Evolutionary conservation across 1,140 invertebrate genomes (phyloP), one percentile per base, ranked within the genome.

Genomic region (Drosophila obscura): DNA sequence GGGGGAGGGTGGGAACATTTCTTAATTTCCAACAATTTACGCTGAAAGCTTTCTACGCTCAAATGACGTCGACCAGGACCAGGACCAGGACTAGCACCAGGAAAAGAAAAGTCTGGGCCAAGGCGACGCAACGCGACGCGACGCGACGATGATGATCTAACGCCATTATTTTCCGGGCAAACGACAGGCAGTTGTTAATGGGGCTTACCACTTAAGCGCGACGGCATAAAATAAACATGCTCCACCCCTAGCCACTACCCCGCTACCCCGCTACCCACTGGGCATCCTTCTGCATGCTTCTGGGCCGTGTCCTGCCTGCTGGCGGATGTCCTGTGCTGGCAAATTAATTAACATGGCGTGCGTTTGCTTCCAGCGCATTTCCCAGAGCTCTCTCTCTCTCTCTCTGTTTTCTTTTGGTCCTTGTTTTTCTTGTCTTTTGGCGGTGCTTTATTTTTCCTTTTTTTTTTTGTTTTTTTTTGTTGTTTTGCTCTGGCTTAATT

Each of bases 111-210:
- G 31, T 31, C 8, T 31, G 31, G 31, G 31, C 31, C 31, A 31
- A 31, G 31, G 31, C 31, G 31, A 9, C 31, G 31, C 28, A 52
- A 0, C 31, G 8, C 15, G 22, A 53, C 41, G 59, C 60, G 49
- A 58, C 67, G 81, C 79, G 83, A 80, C 83, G 76, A 83, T 88
- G 83, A 88, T 88, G 83, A 88, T 88, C 83, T 88, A 88, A 88
- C 83, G 83, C 84, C 83, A 88, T 88, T 88, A 88, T 83, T 88
- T 83, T 56, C 72, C 67, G 59, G 76, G 63, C 83, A 80, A 82
- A 87, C 83, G 83, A 83, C 79, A 88, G 83, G 83, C 83, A 88
- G 83, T 88, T 88, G 83, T 88, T 88, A 88, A 88, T 88, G 83
- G 83, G 83, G 79, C 84, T 88, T 88, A 88, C 83, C 83, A 87